Evolutionary conservation across 2,113 vertebrate genomes (phyloP).

Genomic region (Carassius gibelio): DNA sequence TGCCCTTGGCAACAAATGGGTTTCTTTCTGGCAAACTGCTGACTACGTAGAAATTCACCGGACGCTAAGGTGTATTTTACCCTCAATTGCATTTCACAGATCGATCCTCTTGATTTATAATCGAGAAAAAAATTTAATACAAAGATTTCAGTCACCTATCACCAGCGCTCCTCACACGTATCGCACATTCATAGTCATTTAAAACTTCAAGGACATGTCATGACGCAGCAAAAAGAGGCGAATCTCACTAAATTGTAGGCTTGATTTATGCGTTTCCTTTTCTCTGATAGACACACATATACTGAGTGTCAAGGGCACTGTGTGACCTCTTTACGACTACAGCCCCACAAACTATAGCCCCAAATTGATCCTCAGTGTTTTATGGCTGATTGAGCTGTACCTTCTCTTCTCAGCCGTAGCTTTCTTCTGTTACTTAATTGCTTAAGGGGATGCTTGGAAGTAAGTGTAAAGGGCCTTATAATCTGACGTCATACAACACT

Average conservation of each 20-base stretch:
- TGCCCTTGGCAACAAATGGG: neutral
- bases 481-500: neutral
- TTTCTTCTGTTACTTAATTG: constrained; percentile 25
- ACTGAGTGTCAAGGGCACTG: constrained; percentile 54
- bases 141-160: constrained; percentile 18
- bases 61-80: constrained; percentile 1
- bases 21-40: constrained; percentile 11
- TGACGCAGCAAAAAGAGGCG: neutral
- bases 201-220: constrained; percentile 54
- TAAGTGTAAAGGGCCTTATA: neutral
- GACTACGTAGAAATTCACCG: constrained; percentile 2
- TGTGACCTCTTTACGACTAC: constrained; percentile 62
- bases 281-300: constrained; percentile 48
- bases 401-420: constrained; percentile 48
- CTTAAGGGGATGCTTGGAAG: neutral
- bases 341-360: constrained; percentile 58
- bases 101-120: constrained; percentile 15
- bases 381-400: constrained; percentile 63
- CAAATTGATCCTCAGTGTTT: constrained; percentile 65
- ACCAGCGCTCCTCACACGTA: neutral
- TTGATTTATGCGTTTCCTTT: constrained; percentile 60
- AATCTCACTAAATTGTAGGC: constrained; percentile 34
- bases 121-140: neutral
- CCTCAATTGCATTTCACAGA: neutral
- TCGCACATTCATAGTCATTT: neutral